Conservation (phyloP, 1,140 invertebrate species). For the Centruroides sculpturatus region DNA sequence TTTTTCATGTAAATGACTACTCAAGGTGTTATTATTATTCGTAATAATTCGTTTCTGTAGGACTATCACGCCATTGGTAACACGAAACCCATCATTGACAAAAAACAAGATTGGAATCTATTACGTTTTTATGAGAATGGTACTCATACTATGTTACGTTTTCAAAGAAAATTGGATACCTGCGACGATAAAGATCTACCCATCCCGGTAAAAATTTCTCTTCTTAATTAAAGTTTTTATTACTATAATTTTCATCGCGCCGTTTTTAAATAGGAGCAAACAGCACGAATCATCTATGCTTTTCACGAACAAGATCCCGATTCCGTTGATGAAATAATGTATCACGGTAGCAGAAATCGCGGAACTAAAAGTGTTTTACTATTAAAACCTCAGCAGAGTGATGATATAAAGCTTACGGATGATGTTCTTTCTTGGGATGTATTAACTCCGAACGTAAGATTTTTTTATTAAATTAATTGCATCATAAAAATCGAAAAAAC, state of each 20-base stretch:
- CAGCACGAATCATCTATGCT: constrained; percentile 21
- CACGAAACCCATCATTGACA: constrained; percentile 18
- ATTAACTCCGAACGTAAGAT: constrained; percentile 10
- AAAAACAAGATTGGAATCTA: constrained; percentile 20
- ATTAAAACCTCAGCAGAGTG: background rate
- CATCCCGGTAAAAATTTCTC: constrained; percentile 6
- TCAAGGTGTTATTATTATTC: no score
- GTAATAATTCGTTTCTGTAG: constrained; percentile 5
- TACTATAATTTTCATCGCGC: background rate
- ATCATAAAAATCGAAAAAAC: no score
- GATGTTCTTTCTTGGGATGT: constrained; percentile 11
- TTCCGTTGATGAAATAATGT: constrained; percentile 15
- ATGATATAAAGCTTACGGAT: background rate
- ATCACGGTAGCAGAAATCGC: constrained; percentile 18
- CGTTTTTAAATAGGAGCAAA: constrained; percentile 17
- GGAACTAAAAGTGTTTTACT: constrained; percentile 15
- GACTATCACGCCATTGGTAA: constrained; percentile 20
- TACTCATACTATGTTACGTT: constrained; percentile 20
- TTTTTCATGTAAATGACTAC: no score
- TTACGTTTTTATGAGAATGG: constrained; percentile 20
- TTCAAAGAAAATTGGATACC: constrained; percentile 19
- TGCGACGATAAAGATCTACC: constrained; percentile 15
- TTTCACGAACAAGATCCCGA: constrained; percentile 21
- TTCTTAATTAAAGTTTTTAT: background rate
- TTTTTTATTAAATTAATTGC: background rate